Conservation (phyloP, 2,888 invertebrate genomes). For the Scaptomyza polygonia region DNA sequence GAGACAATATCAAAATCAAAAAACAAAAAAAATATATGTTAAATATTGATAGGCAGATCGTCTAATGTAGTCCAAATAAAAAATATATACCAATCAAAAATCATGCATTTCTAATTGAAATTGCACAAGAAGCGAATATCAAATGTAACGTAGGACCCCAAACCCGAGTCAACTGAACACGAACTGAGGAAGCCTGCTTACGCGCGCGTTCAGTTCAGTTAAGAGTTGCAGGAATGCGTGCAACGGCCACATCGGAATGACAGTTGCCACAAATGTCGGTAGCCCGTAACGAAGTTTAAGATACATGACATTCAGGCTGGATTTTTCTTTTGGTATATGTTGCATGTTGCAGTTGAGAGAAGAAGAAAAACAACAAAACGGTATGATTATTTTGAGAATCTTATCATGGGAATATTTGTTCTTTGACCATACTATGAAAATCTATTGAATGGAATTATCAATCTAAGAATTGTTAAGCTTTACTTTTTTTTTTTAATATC, state of each 20-base stretch:
- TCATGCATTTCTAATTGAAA: slow-evolving; percentile 64
- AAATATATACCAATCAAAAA: slow-evolving; percentile 32
- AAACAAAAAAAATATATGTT: slow-evolving; percentile 21
- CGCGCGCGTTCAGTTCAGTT: slow-evolving; percentile 5
- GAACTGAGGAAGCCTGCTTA: slow-evolving; percentile 1
- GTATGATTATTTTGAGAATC: not conserved
- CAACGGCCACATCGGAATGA: slow-evolving; percentile 58
- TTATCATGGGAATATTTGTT: not conserved
- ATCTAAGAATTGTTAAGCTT: too few species aligned
- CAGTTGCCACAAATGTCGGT: slow-evolving; percentile 40
- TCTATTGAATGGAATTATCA: too few species aligned
- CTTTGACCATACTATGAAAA: too few species aligned
- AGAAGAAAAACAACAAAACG: not conserved
- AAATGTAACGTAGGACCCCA: slow-evolving; percentile 6
- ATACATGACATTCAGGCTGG: slow-evolving; percentile 6
- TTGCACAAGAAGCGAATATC: slow-evolving; percentile 35
- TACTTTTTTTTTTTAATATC: too few species aligned
- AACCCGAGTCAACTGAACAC: slow-evolving; percentile 2
- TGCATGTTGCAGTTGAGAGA: not conserved
- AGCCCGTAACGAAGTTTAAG: slow-evolving; percentile 22
- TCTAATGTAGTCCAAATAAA: slow-evolving; percentile 32
- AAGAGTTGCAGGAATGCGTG: slow-evolving; percentile 54
- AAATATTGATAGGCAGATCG: not conserved
- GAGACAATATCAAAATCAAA: slow-evolving; percentile 12
- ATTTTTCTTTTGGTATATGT: not conserved